Evolutionary conservation across 2,888 invertebrate species (phyloP).

Genomic region (Tipula confusa): DNA sequence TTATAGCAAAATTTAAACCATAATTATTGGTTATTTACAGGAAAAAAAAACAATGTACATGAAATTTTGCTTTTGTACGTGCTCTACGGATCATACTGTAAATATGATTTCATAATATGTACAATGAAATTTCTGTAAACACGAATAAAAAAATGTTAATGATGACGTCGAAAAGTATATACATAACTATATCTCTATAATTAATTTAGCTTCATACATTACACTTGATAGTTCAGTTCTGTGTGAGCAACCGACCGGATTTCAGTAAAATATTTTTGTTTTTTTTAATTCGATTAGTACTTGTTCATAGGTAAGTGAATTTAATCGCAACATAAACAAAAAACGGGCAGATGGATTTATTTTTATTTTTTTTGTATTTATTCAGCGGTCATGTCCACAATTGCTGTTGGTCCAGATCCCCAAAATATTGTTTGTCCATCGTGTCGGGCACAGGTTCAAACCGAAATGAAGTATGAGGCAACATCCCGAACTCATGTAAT

Average conservation of each 20-base stretch:
- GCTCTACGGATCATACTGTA: too few relatives aligned
- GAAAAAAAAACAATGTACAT: too few relatives aligned
- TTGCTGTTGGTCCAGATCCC: conserved; percentile 49
- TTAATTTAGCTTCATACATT: too few relatives aligned
- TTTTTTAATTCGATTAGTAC: background rate
- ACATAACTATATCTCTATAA: too few relatives aligned
- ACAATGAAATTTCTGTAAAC: too few relatives aligned
- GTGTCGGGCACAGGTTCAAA: conserved; percentile 50
- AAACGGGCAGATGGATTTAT: background rate
- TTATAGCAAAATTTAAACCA: too few relatives aligned
- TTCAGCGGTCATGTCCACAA: background rate
- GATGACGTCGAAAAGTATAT: too few relatives aligned
- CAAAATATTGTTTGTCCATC: conserved; percentile 50
- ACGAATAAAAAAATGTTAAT: too few relatives aligned
- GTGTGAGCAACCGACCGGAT: background rate
- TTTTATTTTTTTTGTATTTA: background rate
- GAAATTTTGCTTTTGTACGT: too few relatives aligned
- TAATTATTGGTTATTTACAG: too few relatives aligned
- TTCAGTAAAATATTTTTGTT: background rate
- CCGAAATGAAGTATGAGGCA: conserved; percentile 48
- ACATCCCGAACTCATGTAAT: conserved; percentile 54
- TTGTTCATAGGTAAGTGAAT: background rate
- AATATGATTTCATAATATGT: too few relatives aligned
- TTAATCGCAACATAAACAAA: background rate
- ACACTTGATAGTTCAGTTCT: background rate